These are phyloP conservation scores for Cyanoderma ruficeps DNA, from an alignment of 2,113 vertebrate genomes.

Conservation along the genomic window DNA sequence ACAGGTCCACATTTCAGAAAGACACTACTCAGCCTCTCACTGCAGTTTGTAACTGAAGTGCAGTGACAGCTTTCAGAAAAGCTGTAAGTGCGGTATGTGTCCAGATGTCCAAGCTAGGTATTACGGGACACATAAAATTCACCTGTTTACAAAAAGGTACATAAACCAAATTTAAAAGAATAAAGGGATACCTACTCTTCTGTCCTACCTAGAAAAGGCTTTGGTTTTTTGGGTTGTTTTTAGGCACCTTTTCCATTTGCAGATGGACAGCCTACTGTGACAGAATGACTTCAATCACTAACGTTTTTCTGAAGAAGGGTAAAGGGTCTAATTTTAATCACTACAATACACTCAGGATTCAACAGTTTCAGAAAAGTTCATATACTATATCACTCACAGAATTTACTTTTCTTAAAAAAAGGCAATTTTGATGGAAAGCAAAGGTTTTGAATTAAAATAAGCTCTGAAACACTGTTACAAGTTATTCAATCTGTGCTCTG, in stretches of 20 bases:
- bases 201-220: not conserved
- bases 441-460: conserved; percentile 50
- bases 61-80: not conserved
- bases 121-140: not conserved
- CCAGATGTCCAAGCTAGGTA: not conserved
- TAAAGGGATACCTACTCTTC: not conserved
- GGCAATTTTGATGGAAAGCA: not conserved
- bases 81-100: not conserved
- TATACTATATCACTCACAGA: not conserved
- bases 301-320: not conserved
- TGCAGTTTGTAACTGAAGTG: not conserved
- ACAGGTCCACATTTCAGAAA: not conserved
- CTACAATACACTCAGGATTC: not conserved
- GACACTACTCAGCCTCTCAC: not conserved
- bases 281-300: not conserved
- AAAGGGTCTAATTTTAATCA: not conserved
- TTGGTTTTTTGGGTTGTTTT: not conserved
- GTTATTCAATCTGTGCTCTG: conserved; percentile 53
- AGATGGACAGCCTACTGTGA: not conserved
- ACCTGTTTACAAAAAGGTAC: not conserved
- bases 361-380: not conserved
- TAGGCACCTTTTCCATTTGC: not conserved
- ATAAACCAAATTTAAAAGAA: not conserved
- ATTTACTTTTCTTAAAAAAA: not conserved
- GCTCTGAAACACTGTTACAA: conserved; percentile 13